Conservation (phyloP, 2,113 vertebrate species). For the Pterocles burchelli region DNA sequence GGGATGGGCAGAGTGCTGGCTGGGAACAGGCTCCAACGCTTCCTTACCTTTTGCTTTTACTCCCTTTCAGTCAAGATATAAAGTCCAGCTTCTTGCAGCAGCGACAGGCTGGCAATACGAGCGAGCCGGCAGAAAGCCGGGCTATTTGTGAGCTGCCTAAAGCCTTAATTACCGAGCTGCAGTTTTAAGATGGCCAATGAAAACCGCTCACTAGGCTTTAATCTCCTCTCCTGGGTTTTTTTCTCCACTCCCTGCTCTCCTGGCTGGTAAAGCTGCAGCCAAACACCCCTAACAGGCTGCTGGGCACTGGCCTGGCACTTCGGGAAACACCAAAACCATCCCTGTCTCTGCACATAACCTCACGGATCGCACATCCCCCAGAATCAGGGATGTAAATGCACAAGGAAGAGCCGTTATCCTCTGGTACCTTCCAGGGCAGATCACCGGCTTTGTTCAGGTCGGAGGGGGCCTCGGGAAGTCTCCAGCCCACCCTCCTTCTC, state of each 20-base stretch:
- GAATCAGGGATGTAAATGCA: too few species aligned
- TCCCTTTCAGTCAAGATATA: not conserved
- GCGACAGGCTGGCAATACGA: rapidly evolving
- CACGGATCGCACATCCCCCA: too few species aligned
- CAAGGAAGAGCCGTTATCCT: not conserved
- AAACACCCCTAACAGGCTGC: not conserved
- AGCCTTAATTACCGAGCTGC: not conserved
- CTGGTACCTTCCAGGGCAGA: not conserved
- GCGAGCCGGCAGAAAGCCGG: rapidly evolving
- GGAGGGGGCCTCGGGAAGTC: not conserved
- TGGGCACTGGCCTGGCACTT: not conserved
- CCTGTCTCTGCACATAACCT: too few species aligned
- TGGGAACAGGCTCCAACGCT: not conserved
- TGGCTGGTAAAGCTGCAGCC: not conserved
- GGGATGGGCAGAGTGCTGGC: rapidly evolving
- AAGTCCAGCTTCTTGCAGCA: not conserved
- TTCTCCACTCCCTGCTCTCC: not conserved
- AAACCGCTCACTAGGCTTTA: not conserved
- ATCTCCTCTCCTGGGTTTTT: not conserved
- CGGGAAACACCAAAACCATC: not conserved
- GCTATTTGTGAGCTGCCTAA: constrained; percentile 43
- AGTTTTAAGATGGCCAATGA: constrained; percentile 24
- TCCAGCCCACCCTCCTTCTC: not conserved
- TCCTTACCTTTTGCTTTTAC: constrained; percentile 30
- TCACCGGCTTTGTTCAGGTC: rapidly evolving